These are phyloP conservation scores for Globodera rostochiensis DNA, from an alignment of 1,140 invertebrate genomes.

Conservation along the genomic window DNA sequence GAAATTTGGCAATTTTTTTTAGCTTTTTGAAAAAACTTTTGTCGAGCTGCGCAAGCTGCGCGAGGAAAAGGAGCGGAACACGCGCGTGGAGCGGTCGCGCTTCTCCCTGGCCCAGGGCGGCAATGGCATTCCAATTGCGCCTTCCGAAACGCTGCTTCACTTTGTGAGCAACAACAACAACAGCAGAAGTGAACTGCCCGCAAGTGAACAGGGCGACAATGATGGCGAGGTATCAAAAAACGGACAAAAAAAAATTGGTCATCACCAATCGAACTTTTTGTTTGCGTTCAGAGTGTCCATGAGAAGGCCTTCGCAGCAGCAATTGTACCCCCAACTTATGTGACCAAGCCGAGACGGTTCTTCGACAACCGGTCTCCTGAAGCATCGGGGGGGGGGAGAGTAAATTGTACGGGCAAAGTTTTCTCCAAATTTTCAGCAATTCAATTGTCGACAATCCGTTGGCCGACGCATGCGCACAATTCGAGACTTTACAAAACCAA, in stretches of 20 bases:
- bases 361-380: conserved; percentile 29
- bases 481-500: conserved; percentile 31
- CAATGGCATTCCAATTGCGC: not conserved
- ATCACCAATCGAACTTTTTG: too few relatives aligned
- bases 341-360: conserved; percentile 23
- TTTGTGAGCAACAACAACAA: conserved; percentile 12
- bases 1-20: conserved; percentile 6
- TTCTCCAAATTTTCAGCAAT: conserved; percentile 14
- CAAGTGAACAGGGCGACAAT: conserved; percentile 25
- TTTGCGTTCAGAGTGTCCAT: conserved; percentile 18
- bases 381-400: too few relatives aligned
- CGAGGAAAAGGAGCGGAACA: conserved; percentile 43
- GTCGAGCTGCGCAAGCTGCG: conserved; percentile 37
- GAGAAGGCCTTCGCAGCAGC: conserved; percentile 26
- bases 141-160: conserved; percentile 10
- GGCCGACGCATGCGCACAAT: conserved; percentile 26
- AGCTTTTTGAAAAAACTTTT: conserved; percentile 47
- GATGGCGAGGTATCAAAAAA: not conserved
- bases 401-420: too few relatives aligned
- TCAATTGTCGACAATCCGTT: conserved; percentile 41
- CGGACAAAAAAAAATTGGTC: not conserved
- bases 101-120: conserved; percentile 31
- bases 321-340: conserved; percentile 30
- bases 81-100: conserved; percentile 37
- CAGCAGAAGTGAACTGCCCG: conserved; percentile 13